Evolutionary conservation across 2,888 invertebrate species (phyloP), one percentile per base, ranked within the genome.

Genomic region (Macropis europaea): DNA sequence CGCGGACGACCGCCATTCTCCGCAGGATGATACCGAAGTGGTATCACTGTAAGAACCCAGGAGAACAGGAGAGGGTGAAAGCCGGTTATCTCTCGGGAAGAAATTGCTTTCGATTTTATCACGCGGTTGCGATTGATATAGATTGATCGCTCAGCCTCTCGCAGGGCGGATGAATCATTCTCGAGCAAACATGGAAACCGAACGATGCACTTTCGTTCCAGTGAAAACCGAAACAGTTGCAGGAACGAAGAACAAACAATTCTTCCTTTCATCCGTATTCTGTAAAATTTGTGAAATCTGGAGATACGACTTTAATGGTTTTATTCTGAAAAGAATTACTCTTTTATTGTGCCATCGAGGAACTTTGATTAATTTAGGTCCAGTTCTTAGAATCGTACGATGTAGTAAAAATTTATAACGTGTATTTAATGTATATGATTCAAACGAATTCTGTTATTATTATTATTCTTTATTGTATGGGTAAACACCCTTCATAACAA

Each of bases 31-130:
- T 61, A 71, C 69, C 24, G 48, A 61, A 17, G 48, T 54, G 9
- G 54, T 54, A 60, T 47, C 69, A 15, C 42, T 24, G 43, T 56
- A 53, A 54, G 48, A 38, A 17, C 30, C n/a, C n/a, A n/a, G 36
- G 50, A 40, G 13, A 69, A 64, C n/a, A 22, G 62, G 22, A 22
- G 32, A 54, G 43, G 50, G 50, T 52, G 62, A 43, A 53, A 64
- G 70, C 63, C 63, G 53, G 75, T 81, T 77, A 77, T 75, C 63
- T 57, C 47, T 24, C 52, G 43, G 60, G 43, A 70, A 78, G 76
- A 76, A 81, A 79, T 79, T 81, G 81, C 70, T 76, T 70, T 56
- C 52, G 68, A 69, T 67, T 75, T 78, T 76, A 70, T 70, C 72
- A 43, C 52, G 67, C 42, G 62, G 57, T 63, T 43, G 45, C 73